phyloP scores from a whole-genome alignment of 92 coral and sea anemone species.

The Pocillopora grandis region DNA sequence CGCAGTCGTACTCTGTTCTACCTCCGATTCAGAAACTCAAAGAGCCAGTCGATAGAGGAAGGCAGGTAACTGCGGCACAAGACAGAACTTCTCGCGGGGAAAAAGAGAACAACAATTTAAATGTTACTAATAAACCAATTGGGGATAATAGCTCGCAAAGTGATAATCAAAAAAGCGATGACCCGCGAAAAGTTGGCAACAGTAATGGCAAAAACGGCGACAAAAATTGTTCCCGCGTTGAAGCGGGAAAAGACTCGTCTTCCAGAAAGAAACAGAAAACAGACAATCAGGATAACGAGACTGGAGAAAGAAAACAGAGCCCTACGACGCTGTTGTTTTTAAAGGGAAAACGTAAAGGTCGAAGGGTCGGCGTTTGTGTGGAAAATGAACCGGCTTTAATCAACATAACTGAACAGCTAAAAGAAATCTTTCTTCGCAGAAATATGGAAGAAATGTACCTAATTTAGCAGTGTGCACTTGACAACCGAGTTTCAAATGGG shows the following conservation, averaged over 20 bases:
- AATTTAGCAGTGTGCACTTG: conserved; percentile 39
- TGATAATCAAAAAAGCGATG: conserved; percentile 13
- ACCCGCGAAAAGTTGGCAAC: conserved; percentile 10
- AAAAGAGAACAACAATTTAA: conserved; percentile 15
- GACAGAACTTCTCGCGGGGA: conserved; percentile 14
- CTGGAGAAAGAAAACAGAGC: conserved; percentile 60
- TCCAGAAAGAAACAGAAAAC: not conserved
- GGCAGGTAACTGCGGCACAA: not conserved
- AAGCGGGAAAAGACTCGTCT: not conserved
- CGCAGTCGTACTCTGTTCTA: conserved; percentile 72
- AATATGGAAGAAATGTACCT: conserved; percentile 96
- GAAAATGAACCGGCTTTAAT: conserved; percentile 76
- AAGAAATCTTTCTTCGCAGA: conserved; percentile 80
- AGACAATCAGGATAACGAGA: conserved; percentile 30
- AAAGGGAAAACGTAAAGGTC: conserved; percentile 69
- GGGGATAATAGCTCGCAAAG: not conserved
- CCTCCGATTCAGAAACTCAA: conserved; percentile 71
- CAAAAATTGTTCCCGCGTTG: not conserved
- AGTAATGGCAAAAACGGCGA: not conserved
- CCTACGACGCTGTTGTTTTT: conserved; percentile 56
- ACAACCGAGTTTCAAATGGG: not conserved
- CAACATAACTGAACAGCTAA: conserved; percentile 79
- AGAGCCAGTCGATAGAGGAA: not conserved
- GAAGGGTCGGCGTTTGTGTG: conserved; percentile 75
- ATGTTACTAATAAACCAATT: not conserved